Evolutionary conservation across 2,888 invertebrate species (phyloP), one percentile per base, ranked within the genome.

Genomic region (Pseudococcus viburni): DNA sequence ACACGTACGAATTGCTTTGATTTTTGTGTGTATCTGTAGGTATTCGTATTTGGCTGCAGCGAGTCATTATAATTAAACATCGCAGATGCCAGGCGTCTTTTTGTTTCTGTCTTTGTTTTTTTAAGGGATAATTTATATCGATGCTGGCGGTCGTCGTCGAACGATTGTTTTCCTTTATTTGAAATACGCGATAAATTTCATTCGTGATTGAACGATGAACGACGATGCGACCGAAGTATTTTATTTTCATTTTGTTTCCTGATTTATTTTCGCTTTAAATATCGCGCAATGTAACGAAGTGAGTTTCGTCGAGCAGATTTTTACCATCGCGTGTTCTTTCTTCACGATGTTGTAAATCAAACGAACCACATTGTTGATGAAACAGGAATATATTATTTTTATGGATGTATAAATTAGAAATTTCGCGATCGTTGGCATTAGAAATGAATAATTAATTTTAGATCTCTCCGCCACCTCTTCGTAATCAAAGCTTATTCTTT

Each of bases 71-170:
- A 73, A 73, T 73, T 73, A 73, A 73, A 73, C 68, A 19, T 59
- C 59, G 68, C 68, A 73, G 68, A 73, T 73, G 12, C 59, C 59
- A 59, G 9, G 26, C 68, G 68, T n/a, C 51, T 51, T 17, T 51
- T 17, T 51, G 15, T 51, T 51, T 51, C 51, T 51, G 15, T 64
- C 22, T 22, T 64, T 7, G 19, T 22, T 8, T 64, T 19, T 64
- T 22, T 22, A 51, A 15, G 51, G 17, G 59, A 22, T 73, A 73
- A 73, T 73, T 73, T 26, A 73, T 26, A 33, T n/a, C 26, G 26
- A 73, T 33, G 68, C 68, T 33, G 68, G 26, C 68, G 68, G 26
- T 73, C 68, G 68, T 73, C 68, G 26, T 73, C 68, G 26, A 73
- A 6, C 51, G 15, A 51, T 59, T 59, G n/a, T 59, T 59, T 73